Evolutionary conservation across 2,888 invertebrate genomes (phyloP).

Genomic region (Ceramica pisi): DNA sequence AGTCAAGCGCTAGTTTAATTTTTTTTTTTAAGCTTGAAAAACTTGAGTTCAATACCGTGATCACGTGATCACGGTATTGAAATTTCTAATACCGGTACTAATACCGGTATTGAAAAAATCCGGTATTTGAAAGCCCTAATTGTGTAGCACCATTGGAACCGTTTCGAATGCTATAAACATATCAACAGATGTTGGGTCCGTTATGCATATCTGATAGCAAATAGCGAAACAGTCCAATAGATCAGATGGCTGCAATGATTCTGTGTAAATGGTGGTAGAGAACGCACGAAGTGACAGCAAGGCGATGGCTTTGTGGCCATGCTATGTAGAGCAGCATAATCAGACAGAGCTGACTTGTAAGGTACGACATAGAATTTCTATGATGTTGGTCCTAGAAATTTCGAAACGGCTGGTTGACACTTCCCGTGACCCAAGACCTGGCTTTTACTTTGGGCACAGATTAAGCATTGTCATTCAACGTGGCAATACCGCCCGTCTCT

Average conservation of each 20-base stretch:
- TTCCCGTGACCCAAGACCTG: too few relatives aligned
- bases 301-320: not conserved
- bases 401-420: too few relatives aligned
- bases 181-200: conserved; percentile 39
- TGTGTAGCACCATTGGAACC: not conserved
- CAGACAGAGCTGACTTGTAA: not conserved
- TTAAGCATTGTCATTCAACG: too few relatives aligned
- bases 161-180: conserved; percentile 30
- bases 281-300: conserved; percentile 20
- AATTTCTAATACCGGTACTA: too few relatives aligned
- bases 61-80: too few relatives aligned
- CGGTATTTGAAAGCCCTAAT: too few relatives aligned
- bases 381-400: not conserved
- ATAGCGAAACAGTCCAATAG: conserved; percentile 48
- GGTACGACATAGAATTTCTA: not conserved
- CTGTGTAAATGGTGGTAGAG: conserved; percentile 31
- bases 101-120: too few relatives aligned
- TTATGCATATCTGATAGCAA: conserved; percentile 56
- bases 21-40: too few relatives aligned
- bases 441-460: too few relatives aligned
- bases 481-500: too few relatives aligned
- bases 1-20: too few relatives aligned
- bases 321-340: not conserved
- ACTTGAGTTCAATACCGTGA: too few relatives aligned
- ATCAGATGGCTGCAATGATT: conserved; percentile 47